phyloP scores from a whole-genome alignment of 2,113 vertebrate genomes.

The Athene cunicularia region DNA sequence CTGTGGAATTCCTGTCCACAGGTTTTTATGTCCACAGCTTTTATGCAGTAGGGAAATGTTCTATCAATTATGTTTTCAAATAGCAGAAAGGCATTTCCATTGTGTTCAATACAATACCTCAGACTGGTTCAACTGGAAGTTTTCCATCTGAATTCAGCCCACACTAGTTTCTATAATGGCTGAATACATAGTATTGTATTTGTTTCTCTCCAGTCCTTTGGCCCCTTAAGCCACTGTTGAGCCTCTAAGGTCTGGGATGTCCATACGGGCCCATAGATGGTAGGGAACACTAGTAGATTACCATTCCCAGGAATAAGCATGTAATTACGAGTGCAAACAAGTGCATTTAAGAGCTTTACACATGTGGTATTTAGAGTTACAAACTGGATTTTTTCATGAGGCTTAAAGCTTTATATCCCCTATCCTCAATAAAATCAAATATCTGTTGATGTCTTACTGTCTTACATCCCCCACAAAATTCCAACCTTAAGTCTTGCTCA shows the following conservation, averaged over 20 bases:
- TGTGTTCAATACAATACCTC: background rate
- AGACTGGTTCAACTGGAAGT: background rate
- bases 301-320: background rate
- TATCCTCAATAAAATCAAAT: background rate
- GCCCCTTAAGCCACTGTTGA: background rate
- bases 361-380: background rate
- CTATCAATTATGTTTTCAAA: background rate
- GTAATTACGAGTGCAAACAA: background rate
- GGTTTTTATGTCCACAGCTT: background rate
- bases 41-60: background rate
- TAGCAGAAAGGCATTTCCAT: background rate
- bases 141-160: background rate
- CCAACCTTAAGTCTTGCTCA: background rate
- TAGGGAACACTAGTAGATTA: background rate
- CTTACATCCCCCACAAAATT: background rate
- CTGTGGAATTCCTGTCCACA: background rate
- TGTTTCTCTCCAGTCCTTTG: background rate
- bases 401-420: background rate
- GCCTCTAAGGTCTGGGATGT: background rate
- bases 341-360: background rate
- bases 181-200: background rate
- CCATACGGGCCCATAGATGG: background rate
- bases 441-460: background rate
- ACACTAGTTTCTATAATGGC: background rate
- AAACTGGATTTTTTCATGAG: background rate